Base-by-base conservation (phyloP, 2,888 invertebrate species). In the Onthophagus sagittarius region DNA sequence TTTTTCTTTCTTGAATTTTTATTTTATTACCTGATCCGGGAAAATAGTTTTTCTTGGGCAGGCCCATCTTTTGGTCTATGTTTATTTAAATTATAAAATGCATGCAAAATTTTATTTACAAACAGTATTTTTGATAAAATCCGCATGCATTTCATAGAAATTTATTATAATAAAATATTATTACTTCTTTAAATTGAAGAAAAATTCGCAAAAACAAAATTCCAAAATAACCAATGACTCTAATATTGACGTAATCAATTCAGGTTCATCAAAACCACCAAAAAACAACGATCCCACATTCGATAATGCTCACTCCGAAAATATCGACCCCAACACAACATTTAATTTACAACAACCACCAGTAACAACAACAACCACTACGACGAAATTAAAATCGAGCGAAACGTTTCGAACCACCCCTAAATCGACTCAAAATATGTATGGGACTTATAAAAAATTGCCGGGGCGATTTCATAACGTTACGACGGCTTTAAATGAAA, bases 291-390 rank as follows among this genome's bases (percentile, higher is more conserved):
- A 69, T 9, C 67, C 72, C 62, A 39, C 69, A 15, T 67, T 67
- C 65, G 73, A 77, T 32, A 72, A 74, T 23, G 69, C 69, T 11
- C 77, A 77, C 70, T 72, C 71, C 11, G 78, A 79, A 75, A 79
- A 79, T 73, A 77, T 77, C 72, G 78, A 79, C 71, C 78, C 78
- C 5, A 79, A 79, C 39, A 72, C 75, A 11, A 76, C 76, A n/a
- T 69, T 76, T 65, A 77, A 72, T 70, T 69, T 63, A 39, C 23
- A 23, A 23, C 23, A 23, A 23, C 23, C 23, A 23, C 23, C 23
- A 23, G 23, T 23, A 23, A 23, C 23, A 23, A 23, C 23, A 23
- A 23, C n/a, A n/a, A n/a, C n/a, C n/a, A n/a, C n/a, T n/a, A 72
- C 70, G 31, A 13, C 63, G 63, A 67, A 63, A 64, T 13, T 67